A percentile compares a stretch with the other conserved stretches of the same genome.
Conservation (phyloP, 2,797 vertebrate genomes). For the Chrysocyon brachyurus region DNA sequence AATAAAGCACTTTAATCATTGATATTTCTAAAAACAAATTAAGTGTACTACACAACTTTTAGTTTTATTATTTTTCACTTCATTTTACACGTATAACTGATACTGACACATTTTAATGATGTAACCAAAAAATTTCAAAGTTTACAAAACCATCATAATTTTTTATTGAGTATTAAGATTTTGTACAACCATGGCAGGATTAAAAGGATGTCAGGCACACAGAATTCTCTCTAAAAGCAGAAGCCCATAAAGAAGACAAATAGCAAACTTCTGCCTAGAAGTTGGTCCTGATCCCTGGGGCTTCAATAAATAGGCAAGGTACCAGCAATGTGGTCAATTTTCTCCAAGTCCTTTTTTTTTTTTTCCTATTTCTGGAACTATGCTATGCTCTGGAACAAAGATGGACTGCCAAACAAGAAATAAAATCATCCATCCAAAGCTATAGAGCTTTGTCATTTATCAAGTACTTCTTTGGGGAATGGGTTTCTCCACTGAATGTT, state of each 20-base stretch:
- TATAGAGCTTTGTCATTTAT: neutral
- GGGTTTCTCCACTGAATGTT: neutral
- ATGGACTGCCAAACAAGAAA: neutral
- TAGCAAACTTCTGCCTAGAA: conserved; percentile 16
- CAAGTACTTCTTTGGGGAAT: neutral
- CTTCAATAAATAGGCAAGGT: neutral
- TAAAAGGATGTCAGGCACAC: neutral
- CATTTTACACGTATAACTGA: neutral
- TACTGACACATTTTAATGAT: neutral
- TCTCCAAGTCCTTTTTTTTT: neutral
- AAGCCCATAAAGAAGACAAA: neutral
- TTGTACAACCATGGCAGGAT: neutral
- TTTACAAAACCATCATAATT: neutral
- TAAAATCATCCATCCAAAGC: neutral
- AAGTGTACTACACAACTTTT: neutral
- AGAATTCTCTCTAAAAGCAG: conserved; percentile 17
- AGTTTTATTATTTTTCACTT: conserved; percentile 45
- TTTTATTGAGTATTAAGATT: neutral
- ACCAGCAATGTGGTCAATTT: conserved; percentile 14
- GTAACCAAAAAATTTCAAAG: neutral
- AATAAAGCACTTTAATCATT: neutral
- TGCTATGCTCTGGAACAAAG: conserved; percentile 1
- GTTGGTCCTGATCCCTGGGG: neutral
- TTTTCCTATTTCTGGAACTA: neutral
- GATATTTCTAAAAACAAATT: conserved; percentile 1